These are phyloP conservation scores for Andrena bicolor DNA, from an alignment of 2,888 invertebrate species.

Conservation along the genomic window DNA sequence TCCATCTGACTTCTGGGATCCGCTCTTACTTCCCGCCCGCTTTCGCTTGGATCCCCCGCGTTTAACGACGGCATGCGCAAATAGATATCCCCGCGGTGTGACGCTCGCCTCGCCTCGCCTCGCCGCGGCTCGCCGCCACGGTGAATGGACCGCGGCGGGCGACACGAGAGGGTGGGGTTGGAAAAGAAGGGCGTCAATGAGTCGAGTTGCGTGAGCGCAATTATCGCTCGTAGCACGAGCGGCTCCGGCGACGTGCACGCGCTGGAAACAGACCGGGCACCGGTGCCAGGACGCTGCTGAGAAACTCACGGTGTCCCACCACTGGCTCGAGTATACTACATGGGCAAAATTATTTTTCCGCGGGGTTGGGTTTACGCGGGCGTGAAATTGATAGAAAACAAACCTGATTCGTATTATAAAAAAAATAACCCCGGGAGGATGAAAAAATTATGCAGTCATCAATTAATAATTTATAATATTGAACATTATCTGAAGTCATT, in stretches of 20 bases:
- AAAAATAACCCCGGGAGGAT: too few relatives aligned
- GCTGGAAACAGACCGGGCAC: conserved; percentile 15
- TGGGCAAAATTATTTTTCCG: too few relatives aligned
- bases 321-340: too few relatives aligned
- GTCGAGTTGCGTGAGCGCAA: conserved; percentile 73
- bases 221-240: conserved; percentile 60
- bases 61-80: conserved; percentile 77
- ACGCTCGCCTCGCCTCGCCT: conserved; percentile 20
- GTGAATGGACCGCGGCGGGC: conserved; percentile 78
- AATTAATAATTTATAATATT: too few relatives aligned
- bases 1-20: conserved; percentile 53
- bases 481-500: too few relatives aligned
- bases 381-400: too few relatives aligned
- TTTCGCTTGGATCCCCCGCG: conserved; percentile 29
- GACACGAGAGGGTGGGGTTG: conserved; percentile 58
- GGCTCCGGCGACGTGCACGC: not conserved
- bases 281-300: not conserved
- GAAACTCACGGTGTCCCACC: conserved; percentile 1
- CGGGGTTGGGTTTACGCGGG: too few relatives aligned
- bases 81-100: conserved; percentile 68
- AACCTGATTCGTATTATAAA: too few relatives aligned
- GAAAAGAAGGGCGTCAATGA: conserved; percentile 69
- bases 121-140: conserved; percentile 42
- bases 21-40: conserved; percentile 46
- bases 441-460: too few relatives aligned